Base-by-base conservation (phyloP, 2,113 vertebrate species). In the Thinocorus orbignyianus region DNA sequence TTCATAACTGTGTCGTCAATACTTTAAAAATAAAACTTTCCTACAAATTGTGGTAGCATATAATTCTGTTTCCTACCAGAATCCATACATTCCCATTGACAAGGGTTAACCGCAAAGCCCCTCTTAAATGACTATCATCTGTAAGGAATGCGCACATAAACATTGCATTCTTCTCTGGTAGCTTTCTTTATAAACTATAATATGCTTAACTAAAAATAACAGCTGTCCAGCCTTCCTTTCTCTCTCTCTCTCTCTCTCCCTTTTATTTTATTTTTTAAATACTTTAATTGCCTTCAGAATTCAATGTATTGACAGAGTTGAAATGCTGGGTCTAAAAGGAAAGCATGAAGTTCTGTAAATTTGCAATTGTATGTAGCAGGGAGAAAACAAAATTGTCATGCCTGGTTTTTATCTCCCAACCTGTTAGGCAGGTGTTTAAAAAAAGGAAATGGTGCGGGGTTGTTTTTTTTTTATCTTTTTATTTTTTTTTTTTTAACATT, bases 21-120 rank as follows among this genome's bases (percentile, higher is more conserved):
- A 61, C 10, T 77, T 94, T 90, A 90, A 96, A 97, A 97, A 97
- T 72, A 95, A 96, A 95, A 69, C 68, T 96, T 96, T 92, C 64
- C 69, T 93, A 57, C 33, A 86, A 88, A 83, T 4, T 92, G 61
- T 58, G 57, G 86, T 73, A 88, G 79, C 41, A 80, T 72, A 70
- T 78, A 88, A 71, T 95, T 93, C 33, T 86, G 52, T 79, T 81
- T 92, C 30, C 61, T 95, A 82, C 68, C 58, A 91, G 69, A 89
- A 92, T 86, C 83, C 70, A 93, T 96, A 93, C 73, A 82, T 95
- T 93, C 35, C 35, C 69, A 46, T 86, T 95, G 95, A 70, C 88
- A 96, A 71, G 62, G 91, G 90, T 94, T 96, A 95, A 88, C 94
- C 90, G 24, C 90, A 80, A 93, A 88, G 72, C 55, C 69, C 91